Conservation (phyloP, 2,888 invertebrate species). For the Eledona agricola region DNA sequence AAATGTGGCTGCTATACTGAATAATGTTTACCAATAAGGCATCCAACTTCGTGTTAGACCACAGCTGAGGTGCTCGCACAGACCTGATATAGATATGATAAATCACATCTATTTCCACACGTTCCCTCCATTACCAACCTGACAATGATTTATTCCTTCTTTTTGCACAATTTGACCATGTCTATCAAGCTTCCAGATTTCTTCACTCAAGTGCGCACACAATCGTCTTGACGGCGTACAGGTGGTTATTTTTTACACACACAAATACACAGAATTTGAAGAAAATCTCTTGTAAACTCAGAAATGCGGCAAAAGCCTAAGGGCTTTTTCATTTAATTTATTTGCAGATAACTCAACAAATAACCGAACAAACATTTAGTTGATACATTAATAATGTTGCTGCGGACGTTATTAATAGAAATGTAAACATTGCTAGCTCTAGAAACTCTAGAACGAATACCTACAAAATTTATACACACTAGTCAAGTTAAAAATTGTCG, state of each 20-base stretch:
- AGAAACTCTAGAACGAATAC: no score
- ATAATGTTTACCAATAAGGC: conserved; percentile 55
- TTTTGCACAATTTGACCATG: conserved; percentile 59
- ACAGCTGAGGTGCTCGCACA: conserved; percentile 48
- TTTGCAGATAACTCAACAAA: not conserved
- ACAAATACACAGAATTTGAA: no score
- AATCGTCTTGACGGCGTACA: not conserved
- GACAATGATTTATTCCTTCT: conserved; percentile 58
- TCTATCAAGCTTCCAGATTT: conserved; percentile 48
- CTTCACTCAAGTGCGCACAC: conserved; percentile 30
- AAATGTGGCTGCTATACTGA: conserved; percentile 43
- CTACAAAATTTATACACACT: no score
- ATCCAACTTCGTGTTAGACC: conserved; percentile 42
- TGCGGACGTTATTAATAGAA: no score
- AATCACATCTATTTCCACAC: conserved; percentile 58
- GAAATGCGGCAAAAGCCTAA: no score
- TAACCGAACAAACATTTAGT: conserved; percentile 1
- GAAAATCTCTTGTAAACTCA: no score
- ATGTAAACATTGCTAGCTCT: no score
- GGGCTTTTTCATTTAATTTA: not conserved
- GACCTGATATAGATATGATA: conserved; percentile 53
- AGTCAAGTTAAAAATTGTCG: no score
- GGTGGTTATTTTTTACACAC: conserved; percentile 1
- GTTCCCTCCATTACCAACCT: conserved; percentile 56
- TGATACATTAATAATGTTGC: not conserved